phyloP scores from a whole-genome alignment of 1,140 invertebrate species.

The Drosophila melanogaster region DNA sequence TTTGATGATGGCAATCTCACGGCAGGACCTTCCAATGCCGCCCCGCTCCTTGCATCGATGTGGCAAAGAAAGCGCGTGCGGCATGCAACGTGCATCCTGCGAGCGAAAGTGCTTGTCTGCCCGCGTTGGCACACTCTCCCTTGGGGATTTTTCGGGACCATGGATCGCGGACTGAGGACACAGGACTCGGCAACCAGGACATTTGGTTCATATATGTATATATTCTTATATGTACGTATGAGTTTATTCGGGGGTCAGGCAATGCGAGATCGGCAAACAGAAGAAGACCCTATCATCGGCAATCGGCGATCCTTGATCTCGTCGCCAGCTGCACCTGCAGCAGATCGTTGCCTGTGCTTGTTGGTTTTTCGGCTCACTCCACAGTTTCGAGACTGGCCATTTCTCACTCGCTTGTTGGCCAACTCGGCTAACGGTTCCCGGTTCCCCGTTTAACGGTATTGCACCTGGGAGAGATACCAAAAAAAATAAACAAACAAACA shows the following conservation, averaged over 20 bases:
- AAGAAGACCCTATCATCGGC: conserved; percentile 45
- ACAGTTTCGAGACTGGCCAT: conserved; percentile 6
- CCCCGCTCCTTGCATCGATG: not conserved
- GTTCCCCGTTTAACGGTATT: conserved; percentile 66
- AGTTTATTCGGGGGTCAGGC: not conserved
- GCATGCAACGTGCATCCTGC: conserved; percentile 63
- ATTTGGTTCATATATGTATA: not conserved
- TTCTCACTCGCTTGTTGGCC: conserved; percentile 21
- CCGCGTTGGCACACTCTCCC: conserved; percentile 22
- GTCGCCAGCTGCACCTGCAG: conserved; percentile 69
- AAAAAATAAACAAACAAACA: no score
- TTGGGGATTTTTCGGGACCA: conserved; percentile 6
- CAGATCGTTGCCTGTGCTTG: conserved; percentile 25
- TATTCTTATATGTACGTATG: not conserved
- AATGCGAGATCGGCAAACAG: conserved; percentile 10
- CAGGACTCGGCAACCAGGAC: not conserved
- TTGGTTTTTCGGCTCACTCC: conserved; percentile 26
- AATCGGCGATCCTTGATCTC: conserved; percentile 48
- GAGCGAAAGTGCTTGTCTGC: conserved; percentile 42
- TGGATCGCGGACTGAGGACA: conserved; percentile 1
- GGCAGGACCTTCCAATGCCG: conserved; percentile 28
- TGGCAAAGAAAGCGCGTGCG: conserved; percentile 53
- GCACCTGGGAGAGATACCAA: conserved; percentile 15
- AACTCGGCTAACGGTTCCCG: conserved; percentile 45
- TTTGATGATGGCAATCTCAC: conserved; percentile 71